Base-by-base conservation (phyloP, 2,113 vertebrate species). In the Psittacula cyanocephala region DNA sequence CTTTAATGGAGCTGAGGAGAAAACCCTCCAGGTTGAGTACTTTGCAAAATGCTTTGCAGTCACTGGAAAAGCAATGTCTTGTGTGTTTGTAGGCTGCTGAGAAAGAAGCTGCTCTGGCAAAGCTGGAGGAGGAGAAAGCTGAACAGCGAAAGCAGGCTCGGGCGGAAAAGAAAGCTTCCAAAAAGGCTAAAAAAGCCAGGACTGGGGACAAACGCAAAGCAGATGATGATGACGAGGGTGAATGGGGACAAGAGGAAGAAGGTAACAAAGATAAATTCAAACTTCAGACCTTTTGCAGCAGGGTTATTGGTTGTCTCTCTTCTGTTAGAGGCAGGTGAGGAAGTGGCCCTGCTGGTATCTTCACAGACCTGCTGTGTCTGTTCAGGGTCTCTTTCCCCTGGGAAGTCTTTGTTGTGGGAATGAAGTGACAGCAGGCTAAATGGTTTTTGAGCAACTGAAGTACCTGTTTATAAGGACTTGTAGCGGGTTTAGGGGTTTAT, bases 71-170 rank as follows among this genome's bases (percentile, higher is more conserved):
- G 22, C 3, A 46, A 22, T 49, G 57, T 35, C 23, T 63, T 88
- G 3, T 4, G 0, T 62, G 5, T 95, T 91, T 86, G 12, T 69
- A 99, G 99, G 98, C 96, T 63, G 99, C 99, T 3, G 98, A 98
- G 97, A 99, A 99, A 96, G 99, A 99, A 97, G 99, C 99, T 33
- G 97, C 97, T 68, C 88, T 97, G 9, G 98, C 97, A n/a, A 98
- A 98, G 74, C 99, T 98, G 67, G 99, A 99, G 74, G 99, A 99
- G 29, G 99, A 98, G 24, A 98, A 97, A 95, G 91, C 72, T 0
- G 98, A 99, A 17, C 98, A 99, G 67, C 97, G 98, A 20, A 98
- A 98, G 81, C 98, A 97, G 91, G 77, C 90, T 20, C 98, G 98
- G 92, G 97, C 98, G 0, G 99, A 99, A 44, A 99, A 99, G 96